These are phyloP conservation scores for Brenthis ino DNA, from an alignment of 2,888 invertebrate genomes.

Conservation along the genomic window DNA sequence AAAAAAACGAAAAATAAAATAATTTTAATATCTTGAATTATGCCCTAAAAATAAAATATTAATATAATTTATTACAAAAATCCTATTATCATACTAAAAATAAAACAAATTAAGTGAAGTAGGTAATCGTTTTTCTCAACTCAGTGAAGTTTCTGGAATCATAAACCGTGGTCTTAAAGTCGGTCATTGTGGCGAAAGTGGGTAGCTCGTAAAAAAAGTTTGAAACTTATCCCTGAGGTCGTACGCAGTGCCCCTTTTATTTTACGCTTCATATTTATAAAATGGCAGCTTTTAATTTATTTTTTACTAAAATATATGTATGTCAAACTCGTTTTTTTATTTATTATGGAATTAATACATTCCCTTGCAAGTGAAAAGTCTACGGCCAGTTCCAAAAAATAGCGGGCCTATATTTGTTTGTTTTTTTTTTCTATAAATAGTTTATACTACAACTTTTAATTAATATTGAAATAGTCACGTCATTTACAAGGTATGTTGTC, in stretches of 20 bases:
- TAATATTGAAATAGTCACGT: no score
- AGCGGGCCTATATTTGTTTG: no score
- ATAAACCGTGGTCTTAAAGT: constrained; percentile 33
- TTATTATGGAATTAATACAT: background rate
- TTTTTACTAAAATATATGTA: background rate
- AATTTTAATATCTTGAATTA: background rate
- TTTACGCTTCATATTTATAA: constrained; percentile 26
- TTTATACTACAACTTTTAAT: no score
- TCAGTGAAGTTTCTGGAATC: constrained; percentile 31
- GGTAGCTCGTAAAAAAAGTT: constrained; percentile 34
- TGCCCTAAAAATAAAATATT: background rate
- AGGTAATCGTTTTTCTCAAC: constrained; percentile 15
- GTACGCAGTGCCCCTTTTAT: constrained; percentile 22
- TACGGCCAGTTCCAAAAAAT: no score
- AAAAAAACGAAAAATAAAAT: no score
- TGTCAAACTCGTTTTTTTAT: background rate
- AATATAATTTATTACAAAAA: background rate
- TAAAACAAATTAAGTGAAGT: constrained; percentile 17
- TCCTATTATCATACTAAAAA: constrained; percentile 11
- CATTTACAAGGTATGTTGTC: no score
- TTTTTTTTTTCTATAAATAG: no score
- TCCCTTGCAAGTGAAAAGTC: no score
- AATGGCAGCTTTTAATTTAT: constrained; percentile 16
- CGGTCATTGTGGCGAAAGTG: constrained; percentile 28
- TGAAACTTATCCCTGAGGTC: constrained; percentile 26